Percentiles rank a stretch among this genome's conserved stretches.
phyloP scores from a whole-genome alignment of 2,888 invertebrate species.

The Caenorhabditis virilis region DNA sequence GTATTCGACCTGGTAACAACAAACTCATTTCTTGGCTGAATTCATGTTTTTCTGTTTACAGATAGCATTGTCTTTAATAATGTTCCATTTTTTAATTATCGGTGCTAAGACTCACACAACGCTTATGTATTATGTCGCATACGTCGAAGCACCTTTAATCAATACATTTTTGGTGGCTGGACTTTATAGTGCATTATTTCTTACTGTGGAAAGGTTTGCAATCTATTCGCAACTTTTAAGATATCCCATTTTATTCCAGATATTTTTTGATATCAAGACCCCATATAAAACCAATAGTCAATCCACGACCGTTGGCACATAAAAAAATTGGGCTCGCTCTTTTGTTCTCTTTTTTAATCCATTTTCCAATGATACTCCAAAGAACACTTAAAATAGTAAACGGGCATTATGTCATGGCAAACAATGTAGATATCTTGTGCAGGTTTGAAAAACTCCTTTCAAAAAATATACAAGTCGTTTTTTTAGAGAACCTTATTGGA shows the following conservation, averaged over 20 bases:
- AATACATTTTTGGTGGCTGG: slow-evolving; percentile 74
- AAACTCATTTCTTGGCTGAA: neutral
- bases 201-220: slow-evolving; percentile 63
- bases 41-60: too few species aligned
- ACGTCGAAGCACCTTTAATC: slow-evolving; percentile 78
- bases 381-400: slow-evolving; percentile 26
- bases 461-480: neutral
- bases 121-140: slow-evolving; percentile 75
- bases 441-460: slow-evolving; percentile 23
- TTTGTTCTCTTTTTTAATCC: slow-evolving; percentile 54
- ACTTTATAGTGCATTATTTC: slow-evolving; percentile 64
- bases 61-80: slow-evolving; percentile 30
- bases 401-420: slow-evolving; percentile 49
- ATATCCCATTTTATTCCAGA: slow-evolving; percentile 27
- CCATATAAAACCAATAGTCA: slow-evolving; percentile 25
- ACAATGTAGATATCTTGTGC: slow-evolving; percentile 60
- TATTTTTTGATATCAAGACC: slow-evolving; percentile 58
- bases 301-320: slow-evolving; percentile 38
- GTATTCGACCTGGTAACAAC: slow-evolving; percentile 76
- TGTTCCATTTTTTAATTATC: slow-evolving; percentile 36
- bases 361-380: slow-evolving; percentile 64
- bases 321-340: slow-evolving; percentile 52
- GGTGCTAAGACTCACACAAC: slow-evolving; percentile 4
- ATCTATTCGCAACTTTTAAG: neutral
- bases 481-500: slow-evolving; percentile 58